Evolutionary conservation across 2,888 invertebrate species (phyloP), one percentile per base, ranked within the genome.

Genomic region (Dolichopus griseipennis): DNA sequence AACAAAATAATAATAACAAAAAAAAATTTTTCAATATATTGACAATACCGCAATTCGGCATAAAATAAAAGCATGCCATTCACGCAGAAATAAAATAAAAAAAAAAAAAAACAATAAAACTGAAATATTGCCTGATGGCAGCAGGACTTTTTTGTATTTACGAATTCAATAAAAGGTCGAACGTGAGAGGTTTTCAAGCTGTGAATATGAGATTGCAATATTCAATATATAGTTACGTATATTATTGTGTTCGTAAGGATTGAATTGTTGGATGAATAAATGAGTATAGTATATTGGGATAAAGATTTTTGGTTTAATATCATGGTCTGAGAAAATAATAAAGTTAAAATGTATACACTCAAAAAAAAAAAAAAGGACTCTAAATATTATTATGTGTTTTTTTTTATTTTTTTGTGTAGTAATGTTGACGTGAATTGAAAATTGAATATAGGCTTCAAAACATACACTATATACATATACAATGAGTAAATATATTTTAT

Each of bases 171-270:
- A 52, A 52, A 52, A 37, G 15, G 15, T 6, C 52, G 52, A 52
- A 52, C 52, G 52, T 52, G 52, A 52, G 52, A 52, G 52, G n/a
- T 52, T 52, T 52, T 52, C 52, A 52, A 52, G 52, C 52, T 52
- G 52, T 52, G 52, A 52, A 52, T 52, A 52, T 52, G 52, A 52
- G n/a, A 52, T 52, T 52, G 52, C 52, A 52, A 43, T 18, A 52
- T 52, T 15, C 52, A 37, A n/a, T 34, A 34, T 34, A 5, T 34
- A 34, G n/a, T n/a, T n/a, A n/a, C n/a, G n/a, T n/a, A n/a, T n/a
- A n/a, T n/a, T n/a, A n/a, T n/a, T n/a, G n/a, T n/a, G n/a, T n/a
- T n/a, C n/a, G n/a, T n/a, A n/a, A n/a, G n/a, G n/a, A n/a, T n/a
- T n/a, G n/a, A n/a, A n/a, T n/a, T n/a, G n/a, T n/a, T n/a, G n/a